These are phyloP conservation scores for Mustelus asterias DNA, from an alignment of 2,113 vertebrate species.

Conservation along the genomic window DNA sequence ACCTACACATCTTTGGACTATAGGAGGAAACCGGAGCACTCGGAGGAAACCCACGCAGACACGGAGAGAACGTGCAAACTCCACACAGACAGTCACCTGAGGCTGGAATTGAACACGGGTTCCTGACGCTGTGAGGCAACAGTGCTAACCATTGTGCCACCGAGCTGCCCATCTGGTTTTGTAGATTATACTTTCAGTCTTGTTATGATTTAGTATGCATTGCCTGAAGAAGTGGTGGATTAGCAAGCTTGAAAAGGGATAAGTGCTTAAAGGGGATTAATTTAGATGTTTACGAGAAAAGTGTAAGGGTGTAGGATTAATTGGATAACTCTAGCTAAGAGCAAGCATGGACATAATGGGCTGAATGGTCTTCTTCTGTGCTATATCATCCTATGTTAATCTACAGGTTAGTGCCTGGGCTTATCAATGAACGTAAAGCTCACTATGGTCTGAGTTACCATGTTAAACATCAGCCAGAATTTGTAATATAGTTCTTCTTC, in stretches of 20 bases:
- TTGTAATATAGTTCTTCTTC: neutral
- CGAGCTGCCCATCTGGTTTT: neutral
- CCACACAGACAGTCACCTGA: too few relatives aligned
- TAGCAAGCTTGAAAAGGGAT: neutral
- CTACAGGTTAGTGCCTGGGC: neutral
- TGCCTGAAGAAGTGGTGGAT: neutral
- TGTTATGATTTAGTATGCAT: neutral
- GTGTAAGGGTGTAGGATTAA: neutral
- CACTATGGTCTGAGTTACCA: neutral
- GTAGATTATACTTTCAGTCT: neutral
- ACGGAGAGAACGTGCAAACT: too few relatives aligned
- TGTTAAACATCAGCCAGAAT: neutral
- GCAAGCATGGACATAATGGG: neutral
- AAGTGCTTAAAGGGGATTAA: neutral
- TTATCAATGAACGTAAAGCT: neutral
- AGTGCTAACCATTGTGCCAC: too few relatives aligned
- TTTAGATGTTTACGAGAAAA: neutral
- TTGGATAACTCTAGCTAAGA: neutral
- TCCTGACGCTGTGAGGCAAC: too few relatives aligned
- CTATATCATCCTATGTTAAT: neutral
- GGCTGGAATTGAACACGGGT: too few relatives aligned
- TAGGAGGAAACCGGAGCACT: too few relatives aligned
- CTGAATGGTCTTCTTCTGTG: neutral
- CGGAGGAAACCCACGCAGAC: too few relatives aligned
- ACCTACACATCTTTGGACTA: too few relatives aligned